These are phyloP conservation scores for Novumbra hubbsi DNA, from an alignment of 2,797 vertebrate species.

Conservation along the genomic window DNA sequence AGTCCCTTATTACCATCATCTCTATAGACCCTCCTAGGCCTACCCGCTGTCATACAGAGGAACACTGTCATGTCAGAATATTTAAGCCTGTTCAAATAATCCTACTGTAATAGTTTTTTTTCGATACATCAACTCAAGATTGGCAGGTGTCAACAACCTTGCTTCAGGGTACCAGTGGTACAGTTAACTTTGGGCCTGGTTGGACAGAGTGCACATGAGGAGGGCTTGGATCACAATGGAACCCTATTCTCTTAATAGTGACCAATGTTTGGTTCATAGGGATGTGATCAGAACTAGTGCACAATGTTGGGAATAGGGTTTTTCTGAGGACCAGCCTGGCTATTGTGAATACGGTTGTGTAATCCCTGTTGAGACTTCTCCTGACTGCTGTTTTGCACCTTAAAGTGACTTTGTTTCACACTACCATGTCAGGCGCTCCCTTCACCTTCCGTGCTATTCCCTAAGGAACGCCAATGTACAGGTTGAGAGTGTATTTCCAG, in stretches of 20 bases:
- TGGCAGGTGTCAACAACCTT: conserved; percentile 65
- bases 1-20: not conserved
- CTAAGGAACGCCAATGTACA: conserved; percentile 1
- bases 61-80: conserved; percentile 11
- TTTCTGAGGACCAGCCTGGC: not conserved
- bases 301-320: not conserved
- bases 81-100: conserved; percentile 31
- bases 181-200: conserved; percentile 21
- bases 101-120: not conserved
- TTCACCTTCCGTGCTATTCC: not conserved
- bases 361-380: not conserved
- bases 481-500: conserved; percentile 6
- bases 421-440: not conserved
- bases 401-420: conserved; percentile 16
- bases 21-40: not conserved
- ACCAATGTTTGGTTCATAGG: not conserved
- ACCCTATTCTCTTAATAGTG: not conserved
- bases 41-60: not conserved
- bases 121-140: conserved; percentile 31
- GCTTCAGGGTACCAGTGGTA: conserved; percentile 21
- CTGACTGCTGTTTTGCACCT: not conserved
- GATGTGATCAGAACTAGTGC: not conserved
- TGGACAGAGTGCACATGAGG: not conserved
- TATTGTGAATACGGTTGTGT: not conserved
- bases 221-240: not conserved